These are phyloP conservation scores for Caloenas nicobarica DNA, from an alignment of 2,113 vertebrate genomes.

Conservation along the genomic window DNA sequence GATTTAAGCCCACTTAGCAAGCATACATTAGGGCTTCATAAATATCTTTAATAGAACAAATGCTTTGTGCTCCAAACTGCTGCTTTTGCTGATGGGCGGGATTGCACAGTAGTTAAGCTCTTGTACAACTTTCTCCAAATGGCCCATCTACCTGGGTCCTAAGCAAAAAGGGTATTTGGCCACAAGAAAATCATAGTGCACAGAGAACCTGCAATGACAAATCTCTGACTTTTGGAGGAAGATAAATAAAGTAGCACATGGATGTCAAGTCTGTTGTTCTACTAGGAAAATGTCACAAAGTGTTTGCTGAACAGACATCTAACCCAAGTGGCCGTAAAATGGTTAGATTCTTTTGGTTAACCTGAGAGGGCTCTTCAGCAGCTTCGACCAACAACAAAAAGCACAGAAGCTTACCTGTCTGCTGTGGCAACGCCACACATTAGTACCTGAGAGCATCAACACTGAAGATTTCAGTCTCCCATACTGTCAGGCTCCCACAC, in stretches of 20 bases:
- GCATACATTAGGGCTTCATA: not conserved
- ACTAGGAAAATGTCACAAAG: not conserved
- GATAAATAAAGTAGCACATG: not conserved
- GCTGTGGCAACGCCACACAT: not conserved
- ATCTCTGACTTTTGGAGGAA: not conserved
- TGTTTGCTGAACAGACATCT: not conserved
- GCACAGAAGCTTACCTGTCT: not conserved
- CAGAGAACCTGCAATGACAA: not conserved
- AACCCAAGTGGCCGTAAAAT: not conserved
- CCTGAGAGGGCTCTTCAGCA: not conserved
- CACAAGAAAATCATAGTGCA: not conserved
- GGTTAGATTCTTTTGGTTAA: not conserved
- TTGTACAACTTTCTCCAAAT: not conserved
- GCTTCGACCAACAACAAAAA: not conserved
- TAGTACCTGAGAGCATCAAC: not conserved
- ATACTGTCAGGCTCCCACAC: accelerated
- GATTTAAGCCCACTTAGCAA: not conserved
- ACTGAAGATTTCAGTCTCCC: not conserved
- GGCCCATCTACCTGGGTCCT: not conserved
- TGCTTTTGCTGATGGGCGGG: not conserved
- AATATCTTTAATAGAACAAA: not conserved
- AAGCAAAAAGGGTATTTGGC: not conserved
- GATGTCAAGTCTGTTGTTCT: not conserved
- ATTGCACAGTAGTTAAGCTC: not conserved
- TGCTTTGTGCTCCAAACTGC: not conserved